Evolutionary conservation across 2,113 vertebrate genomes (phyloP).

Genomic region (Mus pahari): DNA sequence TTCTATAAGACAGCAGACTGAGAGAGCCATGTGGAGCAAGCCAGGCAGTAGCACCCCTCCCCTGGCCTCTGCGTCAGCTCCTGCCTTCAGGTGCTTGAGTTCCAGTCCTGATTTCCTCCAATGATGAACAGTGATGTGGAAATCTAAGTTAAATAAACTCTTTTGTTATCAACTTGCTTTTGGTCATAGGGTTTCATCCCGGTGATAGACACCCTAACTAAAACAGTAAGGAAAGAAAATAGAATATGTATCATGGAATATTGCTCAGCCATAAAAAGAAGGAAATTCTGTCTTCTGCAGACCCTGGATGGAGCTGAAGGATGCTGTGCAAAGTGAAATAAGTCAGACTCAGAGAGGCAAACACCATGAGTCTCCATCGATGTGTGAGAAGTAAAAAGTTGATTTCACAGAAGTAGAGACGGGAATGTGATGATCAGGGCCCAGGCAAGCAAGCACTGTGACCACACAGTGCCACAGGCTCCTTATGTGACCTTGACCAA

Average conservation of each 20-base stretch:
- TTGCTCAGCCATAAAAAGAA: not conserved
- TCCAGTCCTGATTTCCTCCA: not conserved
- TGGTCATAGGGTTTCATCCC: not conserved
- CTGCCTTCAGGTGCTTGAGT: not conserved
- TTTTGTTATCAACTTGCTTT: not conserved
- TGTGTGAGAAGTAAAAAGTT: not conserved
- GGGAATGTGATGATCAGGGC: not conserved
- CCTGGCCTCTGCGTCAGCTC: not conserved
- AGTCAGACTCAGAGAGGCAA: not conserved
- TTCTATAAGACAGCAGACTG: not conserved
- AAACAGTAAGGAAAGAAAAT: not conserved
- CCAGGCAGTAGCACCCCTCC: not conserved
- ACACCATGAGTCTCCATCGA: not conserved
- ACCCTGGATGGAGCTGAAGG: not conserved
- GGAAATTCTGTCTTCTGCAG: not conserved
- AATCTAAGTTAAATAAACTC: not conserved
- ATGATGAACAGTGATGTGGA: too few relatives aligned
- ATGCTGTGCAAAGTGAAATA: not conserved
- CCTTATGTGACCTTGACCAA: not conserved
- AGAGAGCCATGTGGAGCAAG: not conserved
- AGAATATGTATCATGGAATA: not conserved
- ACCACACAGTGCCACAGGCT: not conserved
- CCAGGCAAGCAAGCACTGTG: not conserved
- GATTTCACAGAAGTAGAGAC: not conserved
- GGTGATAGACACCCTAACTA: not conserved